These are phyloP conservation scores for Alces alces DNA, from an alignment of 2,113 vertebrate species.

Conservation along the genomic window DNA sequence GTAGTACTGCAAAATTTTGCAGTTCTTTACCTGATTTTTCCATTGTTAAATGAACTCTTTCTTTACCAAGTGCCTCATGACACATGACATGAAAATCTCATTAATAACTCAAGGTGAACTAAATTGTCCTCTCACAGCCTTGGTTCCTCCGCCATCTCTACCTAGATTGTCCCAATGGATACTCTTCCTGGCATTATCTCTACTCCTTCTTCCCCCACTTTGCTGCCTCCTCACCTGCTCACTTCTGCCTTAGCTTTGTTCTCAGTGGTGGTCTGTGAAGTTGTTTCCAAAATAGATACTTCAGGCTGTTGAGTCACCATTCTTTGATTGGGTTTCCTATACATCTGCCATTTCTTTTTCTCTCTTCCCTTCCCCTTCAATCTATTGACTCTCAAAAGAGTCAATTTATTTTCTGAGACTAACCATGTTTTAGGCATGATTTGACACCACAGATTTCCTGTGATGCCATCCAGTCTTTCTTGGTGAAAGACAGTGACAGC, in stretches of 20 bases:
- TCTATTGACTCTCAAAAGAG: neutral
- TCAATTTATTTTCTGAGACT: neutral
- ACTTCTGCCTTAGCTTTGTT: neutral
- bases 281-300: neutral
- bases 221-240: neutral
- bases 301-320: neutral
- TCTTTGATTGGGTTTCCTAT: neutral
- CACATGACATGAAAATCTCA: neutral
- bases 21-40: neutral
- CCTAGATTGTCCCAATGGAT: neutral
- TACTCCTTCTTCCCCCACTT: neutral
- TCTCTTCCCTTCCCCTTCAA: neutral
- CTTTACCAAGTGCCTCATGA: neutral
- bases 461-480: neutral
- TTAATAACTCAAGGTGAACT: neutral
- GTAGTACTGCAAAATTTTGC: neutral
- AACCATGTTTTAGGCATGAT: neutral
- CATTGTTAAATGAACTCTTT: neutral
- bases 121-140: neutral
- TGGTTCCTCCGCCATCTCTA: neutral
- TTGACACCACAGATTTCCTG: neutral
- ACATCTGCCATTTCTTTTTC: neutral
- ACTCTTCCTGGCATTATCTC: neutral
- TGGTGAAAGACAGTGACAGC: neutral
- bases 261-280: neutral